Evolutionary conservation across 2,113 vertebrate genomes (phyloP).

Genomic region (Stigmatopora argus): DNA sequence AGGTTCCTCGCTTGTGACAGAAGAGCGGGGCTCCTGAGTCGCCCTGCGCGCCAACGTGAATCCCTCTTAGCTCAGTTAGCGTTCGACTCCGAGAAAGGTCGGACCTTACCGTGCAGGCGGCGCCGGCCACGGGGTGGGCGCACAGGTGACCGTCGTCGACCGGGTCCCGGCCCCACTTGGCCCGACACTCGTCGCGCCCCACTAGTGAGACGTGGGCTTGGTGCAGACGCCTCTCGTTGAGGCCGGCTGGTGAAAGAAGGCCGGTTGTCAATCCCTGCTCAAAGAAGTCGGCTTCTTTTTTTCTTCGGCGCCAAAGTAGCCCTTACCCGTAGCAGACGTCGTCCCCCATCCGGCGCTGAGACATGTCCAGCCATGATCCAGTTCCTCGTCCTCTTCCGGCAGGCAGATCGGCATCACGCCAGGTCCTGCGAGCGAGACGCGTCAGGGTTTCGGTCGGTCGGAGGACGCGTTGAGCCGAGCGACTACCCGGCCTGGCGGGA

Average conservation of each 20-base stretch:
- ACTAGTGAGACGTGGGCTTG: conserved; percentile 49
- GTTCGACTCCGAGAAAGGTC: too few relatives aligned
- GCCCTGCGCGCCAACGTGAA: conserved; percentile 39
- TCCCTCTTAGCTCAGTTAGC: neutral
- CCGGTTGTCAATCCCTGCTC: neutral
- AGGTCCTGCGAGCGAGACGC: conserved; percentile 38
- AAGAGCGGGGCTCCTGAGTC: conserved; percentile 59
- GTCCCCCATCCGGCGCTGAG: conserved; percentile 62
- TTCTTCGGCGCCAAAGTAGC: too few relatives aligned
- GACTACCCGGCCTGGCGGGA: conserved; percentile 45
- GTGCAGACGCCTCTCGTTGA: conserved; percentile 40
- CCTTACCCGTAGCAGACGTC: conserved; percentile 20
- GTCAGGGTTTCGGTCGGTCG: neutral
- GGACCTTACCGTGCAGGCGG: conserved; percentile 61
- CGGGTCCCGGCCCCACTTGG: conserved; percentile 45
- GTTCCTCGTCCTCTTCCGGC: conserved; percentile 46
- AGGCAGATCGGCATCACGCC: conserved; percentile 55
- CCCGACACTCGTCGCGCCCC: conserved; percentile 35
- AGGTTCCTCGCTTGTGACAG: conserved; percentile 45
- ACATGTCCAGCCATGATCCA: conserved; percentile 56
- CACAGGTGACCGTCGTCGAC: conserved; percentile 51
- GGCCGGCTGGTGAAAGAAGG: conserved; percentile 15
- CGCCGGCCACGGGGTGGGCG: conserved; percentile 48
- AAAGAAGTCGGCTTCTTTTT: neutral
- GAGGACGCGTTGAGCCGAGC: too few relatives aligned